phyloP scores from a whole-genome alignment of 2,797 vertebrate genomes.

The Smutsia gigantea region DNA sequence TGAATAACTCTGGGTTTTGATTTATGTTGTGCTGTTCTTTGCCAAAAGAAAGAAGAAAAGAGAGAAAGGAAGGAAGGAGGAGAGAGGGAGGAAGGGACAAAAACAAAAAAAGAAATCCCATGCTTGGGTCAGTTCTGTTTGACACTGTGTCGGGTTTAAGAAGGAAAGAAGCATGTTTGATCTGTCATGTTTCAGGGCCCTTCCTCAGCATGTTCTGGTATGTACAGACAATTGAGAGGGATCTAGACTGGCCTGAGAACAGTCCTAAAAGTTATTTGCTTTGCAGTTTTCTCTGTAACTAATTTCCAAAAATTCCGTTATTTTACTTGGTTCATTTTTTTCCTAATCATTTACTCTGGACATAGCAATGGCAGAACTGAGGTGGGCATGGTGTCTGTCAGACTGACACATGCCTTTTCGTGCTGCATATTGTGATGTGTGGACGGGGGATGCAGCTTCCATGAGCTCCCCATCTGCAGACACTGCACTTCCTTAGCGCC shows the following conservation, averaged over 20 bases:
- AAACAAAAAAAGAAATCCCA: neutral
- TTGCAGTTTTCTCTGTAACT: neutral
- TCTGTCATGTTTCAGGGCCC: neutral
- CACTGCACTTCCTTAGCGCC: neutral
- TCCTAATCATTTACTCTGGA: neutral
- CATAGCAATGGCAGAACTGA: neutral
- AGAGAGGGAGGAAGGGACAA: neutral
- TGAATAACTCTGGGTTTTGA: constrained; percentile 32
- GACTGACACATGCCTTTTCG: neutral
- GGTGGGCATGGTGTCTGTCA: neutral
- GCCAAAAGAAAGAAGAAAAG: neutral
- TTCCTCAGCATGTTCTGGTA: neutral
- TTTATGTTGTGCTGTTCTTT: constrained; percentile 54
- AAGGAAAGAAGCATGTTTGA: neutral
- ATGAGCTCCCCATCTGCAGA: neutral
- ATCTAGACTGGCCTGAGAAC: neutral
- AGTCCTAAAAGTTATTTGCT: neutral
- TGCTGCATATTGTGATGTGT: rapidly evolving
- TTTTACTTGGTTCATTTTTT: neutral
- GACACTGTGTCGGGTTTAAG: neutral
- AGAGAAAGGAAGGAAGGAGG: neutral
- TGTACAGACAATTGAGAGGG: neutral
- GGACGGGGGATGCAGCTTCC: rapidly evolving
- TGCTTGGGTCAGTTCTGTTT: neutral
- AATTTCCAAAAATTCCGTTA: neutral